phyloP scores from a whole-genome alignment of 2,113 vertebrate genomes.

The Meriones unguiculatus region DNA sequence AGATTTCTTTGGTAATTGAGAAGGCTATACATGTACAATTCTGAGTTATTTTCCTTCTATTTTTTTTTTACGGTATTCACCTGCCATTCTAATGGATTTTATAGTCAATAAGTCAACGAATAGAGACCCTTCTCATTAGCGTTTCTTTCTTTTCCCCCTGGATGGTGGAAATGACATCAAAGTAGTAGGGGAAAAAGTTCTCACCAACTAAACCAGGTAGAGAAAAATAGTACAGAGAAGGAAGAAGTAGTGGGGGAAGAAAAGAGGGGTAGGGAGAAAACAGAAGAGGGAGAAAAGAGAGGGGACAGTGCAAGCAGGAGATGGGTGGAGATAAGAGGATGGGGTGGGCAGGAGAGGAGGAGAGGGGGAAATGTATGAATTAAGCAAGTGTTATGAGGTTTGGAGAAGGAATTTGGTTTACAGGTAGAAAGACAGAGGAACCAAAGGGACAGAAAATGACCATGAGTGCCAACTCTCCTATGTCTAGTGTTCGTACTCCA shows the following conservation, averaged over 20 bases:
- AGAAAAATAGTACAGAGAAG: accelerated
- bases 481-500: background rate
- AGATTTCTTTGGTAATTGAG: background rate
- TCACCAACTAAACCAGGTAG: background rate
- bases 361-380: background rate
- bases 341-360: background rate
- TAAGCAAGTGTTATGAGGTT: background rate
- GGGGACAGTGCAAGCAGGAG: accelerated
- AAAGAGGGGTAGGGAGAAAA: too few species aligned
- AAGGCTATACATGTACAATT: background rate
- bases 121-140: background rate
- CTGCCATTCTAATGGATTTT: background rate
- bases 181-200: background rate
- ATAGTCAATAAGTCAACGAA: background rate
- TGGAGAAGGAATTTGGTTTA: background rate
- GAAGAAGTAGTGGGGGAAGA: accelerated
- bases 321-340: accelerated
- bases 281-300: background rate
- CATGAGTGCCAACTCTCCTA: background rate
- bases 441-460: background rate
- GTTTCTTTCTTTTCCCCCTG: background rate
- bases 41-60: background rate
- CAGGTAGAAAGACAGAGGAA: background rate
- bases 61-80: background rate
- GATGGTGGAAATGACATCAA: background rate